Percentiles rank a stretch among this genome's conserved stretches.
These are phyloP conservation scores for Netelia inedita DNA, from an alignment of 2,888 invertebrate species.

Conservation along the genomic window DNA sequence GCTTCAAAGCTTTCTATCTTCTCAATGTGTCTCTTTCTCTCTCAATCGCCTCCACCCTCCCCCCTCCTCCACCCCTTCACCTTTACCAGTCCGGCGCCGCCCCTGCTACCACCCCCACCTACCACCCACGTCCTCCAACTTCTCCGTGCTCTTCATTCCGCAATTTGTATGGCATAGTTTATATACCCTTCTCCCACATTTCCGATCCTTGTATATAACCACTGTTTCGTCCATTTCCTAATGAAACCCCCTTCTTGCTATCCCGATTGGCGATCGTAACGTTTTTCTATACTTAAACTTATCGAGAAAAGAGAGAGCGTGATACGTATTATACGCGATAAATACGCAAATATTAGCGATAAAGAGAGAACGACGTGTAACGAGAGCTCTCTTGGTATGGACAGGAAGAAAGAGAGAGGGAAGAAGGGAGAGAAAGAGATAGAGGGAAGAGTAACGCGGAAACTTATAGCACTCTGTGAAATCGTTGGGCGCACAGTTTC, in stretches of 20 bases:
- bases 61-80: slow-evolving; percentile 29
- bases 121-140: slow-evolving; percentile 22
- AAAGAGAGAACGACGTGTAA: slow-evolving; percentile 28
- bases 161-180: slow-evolving; percentile 50
- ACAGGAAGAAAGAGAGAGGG: neutral
- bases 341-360: slow-evolving; percentile 9
- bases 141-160: slow-evolving; percentile 55
- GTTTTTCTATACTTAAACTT: slow-evolving; percentile 82
- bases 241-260: slow-evolving; percentile 64
- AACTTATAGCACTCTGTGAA: slow-evolving; percentile 55
- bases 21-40: slow-evolving; percentile 36
- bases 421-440: neutral
- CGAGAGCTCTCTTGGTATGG: slow-evolving; percentile 26
- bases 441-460: slow-evolving; percentile 47
- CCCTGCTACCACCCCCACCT: neutral
- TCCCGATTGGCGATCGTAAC: slow-evolving; percentile 73
- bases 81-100: neutral
- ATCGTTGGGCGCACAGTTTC: slow-evolving; percentile 51
- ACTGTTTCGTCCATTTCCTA: slow-evolving; percentile 74
- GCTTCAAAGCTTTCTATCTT: slow-evolving; percentile 82
- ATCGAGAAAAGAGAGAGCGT: slow-evolving; percentile 69
- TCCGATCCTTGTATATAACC: slow-evolving; percentile 68
- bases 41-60: slow-evolving; percentile 31
- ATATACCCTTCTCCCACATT: slow-evolving; percentile 61
- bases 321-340: slow-evolving; percentile 29